These are phyloP conservation scores for Thripadectes ignobilis DNA, from an alignment of 2,797 vertebrate species.

Conservation along the genomic window DNA sequence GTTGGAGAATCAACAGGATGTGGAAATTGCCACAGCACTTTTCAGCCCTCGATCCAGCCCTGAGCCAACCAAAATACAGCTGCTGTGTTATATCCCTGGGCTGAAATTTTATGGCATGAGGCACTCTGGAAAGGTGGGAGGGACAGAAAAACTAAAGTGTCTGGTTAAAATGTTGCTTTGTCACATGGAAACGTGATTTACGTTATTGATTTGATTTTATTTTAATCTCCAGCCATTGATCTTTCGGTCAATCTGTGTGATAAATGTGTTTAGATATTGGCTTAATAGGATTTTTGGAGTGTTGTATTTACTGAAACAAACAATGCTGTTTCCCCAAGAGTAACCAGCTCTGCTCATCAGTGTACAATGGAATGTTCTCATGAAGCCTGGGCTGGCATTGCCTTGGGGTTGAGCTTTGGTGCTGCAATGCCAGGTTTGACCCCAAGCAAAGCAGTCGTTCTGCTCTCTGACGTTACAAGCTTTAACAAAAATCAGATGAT, in stretches of 20 bases:
- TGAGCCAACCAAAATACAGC: background rate
- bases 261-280: background rate
- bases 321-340: background rate
- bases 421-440: background rate
- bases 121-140: background rate
- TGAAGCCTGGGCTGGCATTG: background rate
- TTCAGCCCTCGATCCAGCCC: background rate
- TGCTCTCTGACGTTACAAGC: accelerated
- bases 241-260: background rate
- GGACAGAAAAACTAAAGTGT: accelerated
- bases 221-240: background rate
- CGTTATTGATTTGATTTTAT: background rate
- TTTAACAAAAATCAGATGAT: background rate
- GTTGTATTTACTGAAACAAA: background rate
- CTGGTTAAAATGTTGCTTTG: background rate
- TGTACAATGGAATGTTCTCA: background rate
- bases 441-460: background rate
- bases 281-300: background rate
- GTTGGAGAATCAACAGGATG: background rate
- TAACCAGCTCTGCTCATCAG: background rate
- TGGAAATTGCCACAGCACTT: background rate
- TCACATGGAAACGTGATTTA: background rate
- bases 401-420: background rate
- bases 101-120: background rate
- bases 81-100: background rate